Evolutionary conservation across 2,888 invertebrate species (phyloP), one percentile per base, ranked within the genome.

Genomic region (Drosophila austrosaltans): DNA sequence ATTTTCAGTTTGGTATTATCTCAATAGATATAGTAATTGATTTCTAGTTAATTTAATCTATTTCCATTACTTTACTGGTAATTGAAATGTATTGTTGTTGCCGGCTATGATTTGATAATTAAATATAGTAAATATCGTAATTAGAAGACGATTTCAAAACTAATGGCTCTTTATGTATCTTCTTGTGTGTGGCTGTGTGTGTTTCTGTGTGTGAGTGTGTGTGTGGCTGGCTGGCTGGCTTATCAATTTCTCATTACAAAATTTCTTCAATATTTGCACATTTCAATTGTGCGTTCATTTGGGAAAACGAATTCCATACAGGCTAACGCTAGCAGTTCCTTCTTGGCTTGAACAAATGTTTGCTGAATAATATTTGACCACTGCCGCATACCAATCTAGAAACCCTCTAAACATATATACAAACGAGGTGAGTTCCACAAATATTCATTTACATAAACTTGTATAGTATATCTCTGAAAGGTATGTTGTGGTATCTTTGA

Each of bases 281-380:
- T 48, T 32, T 30, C 48, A 32, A 44, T 48, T 25, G 48, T 48
- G 48, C 48, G 22, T 48, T 48, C 48, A 48, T 25, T 48, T 12
- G 22, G 48, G 48, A 48, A 22, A 12, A 12, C 7, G 10, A 48
- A 48, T 25, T 48, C 16, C 48, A 48, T 10, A 12, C 22, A 42
- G 42, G 42, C 16, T 42, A 16, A 16, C n/a, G 42, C 48, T 64
- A 56, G 44, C 67, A 56, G 67, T 20, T 57, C 36, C 75, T 75
- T 67, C 75, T 75, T 67, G 72, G 72, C 57, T 69, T 53, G 63
- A 32, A 78, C 67, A 80, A 82, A 78, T 86, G 76, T 88, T 88
- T 80, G 72, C 83, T 76, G 81, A 88, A 80, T 86, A 76, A 67
- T 88, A 89, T 68, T 88, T 81, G 84, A 70, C 76, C 87, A 82